A percentile compares a stretch with the other conserved stretches of the same genome.
phyloP scores from a whole-genome alignment of 2,113 vertebrate genomes.

The Chloropsis hardwickii region DNA sequence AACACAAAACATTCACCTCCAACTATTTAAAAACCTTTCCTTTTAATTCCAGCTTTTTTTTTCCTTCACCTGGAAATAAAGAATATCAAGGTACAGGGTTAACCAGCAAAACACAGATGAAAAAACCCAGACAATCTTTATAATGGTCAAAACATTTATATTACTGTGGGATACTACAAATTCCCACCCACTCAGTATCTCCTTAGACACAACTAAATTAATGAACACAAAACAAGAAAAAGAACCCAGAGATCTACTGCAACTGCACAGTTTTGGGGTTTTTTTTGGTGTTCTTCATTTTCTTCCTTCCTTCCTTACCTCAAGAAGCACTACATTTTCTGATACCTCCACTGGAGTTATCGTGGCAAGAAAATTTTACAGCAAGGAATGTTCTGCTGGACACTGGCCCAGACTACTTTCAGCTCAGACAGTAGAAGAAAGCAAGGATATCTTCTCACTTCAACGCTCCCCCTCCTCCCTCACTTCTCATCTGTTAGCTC shows the following conservation, averaged over 20 bases:
- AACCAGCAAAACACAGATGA: neutral
- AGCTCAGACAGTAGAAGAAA: neutral
- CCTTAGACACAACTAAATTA: neutral
- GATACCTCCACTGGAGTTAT: neutral
- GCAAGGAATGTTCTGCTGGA: neutral
- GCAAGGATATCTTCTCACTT: neutral
- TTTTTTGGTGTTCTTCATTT: neutral
- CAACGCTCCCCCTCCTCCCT: neutral
- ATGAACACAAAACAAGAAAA: neutral
- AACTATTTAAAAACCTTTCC: neutral
- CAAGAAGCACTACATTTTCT: neutral
- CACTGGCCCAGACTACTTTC: neutral
- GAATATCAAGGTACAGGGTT: neutral
- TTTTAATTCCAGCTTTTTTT: neutral
- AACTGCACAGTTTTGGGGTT: neutral
- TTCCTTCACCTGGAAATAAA: neutral
- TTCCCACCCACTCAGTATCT: neutral
- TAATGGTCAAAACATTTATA: neutral
- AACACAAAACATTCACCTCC: too few relatives aligned
- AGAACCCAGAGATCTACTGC: neutral
- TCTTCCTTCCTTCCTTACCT: neutral
- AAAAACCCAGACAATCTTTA: neutral
- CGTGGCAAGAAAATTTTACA: neutral
- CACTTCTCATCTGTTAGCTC: conserved; percentile 7
- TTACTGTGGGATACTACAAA: neutral